Evolutionary conservation across 2,797 vertebrate genomes (phyloP), one percentile per base, ranked within the genome.

Genomic region (Rhadinocentrus ornatus): DNA sequence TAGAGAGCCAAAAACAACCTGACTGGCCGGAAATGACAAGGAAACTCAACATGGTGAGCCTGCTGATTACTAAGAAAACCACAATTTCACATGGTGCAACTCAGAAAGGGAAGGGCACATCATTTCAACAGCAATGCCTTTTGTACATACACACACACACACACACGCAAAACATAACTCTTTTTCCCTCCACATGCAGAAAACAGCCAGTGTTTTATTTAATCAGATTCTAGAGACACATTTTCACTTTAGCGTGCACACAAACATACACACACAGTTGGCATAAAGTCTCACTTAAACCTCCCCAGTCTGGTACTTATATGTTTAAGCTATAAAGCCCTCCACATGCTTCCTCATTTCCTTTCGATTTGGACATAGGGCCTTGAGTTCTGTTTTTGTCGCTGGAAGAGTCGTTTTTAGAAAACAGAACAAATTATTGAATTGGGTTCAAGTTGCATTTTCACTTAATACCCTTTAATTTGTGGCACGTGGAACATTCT

Each of bases 261-360:
- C 20, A n/a, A 6, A 46, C 18, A 41, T 4, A 46, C 7, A 70
- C 39, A 63, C 20, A 58, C 18, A 34, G 3, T 52, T 34, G 31
- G 46, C 59, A 56, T 32, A 24, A 44, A 27, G 41, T 44, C 34
- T 62, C 41, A 46, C 72, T 24, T 62, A 73, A n/a, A 78, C 67
- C 24, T 52, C 58, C 44, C 54, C 78, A 75, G 69, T 77, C 64
- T 79, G 66, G 59, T 73, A 37, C 62, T 72, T 74, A 81, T 53
- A 66, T 66, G 60, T 72, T 68, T 62, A 75, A 75, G 79, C 69
- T 61, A 53, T 50, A 76, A 82, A 87, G 46, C 77, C 58, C 1
- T 78, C 80, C 80, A 73, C 74, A 74, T 87, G 81, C 76, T 78
- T 44, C 62, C 41, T 78, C 57, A 22, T 73, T 81, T 69, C 24